These are phyloP conservation scores for Paradoxurus hermaphroditus DNA, from an alignment of 2,113 vertebrate species.

Conservation along the genomic window DNA sequence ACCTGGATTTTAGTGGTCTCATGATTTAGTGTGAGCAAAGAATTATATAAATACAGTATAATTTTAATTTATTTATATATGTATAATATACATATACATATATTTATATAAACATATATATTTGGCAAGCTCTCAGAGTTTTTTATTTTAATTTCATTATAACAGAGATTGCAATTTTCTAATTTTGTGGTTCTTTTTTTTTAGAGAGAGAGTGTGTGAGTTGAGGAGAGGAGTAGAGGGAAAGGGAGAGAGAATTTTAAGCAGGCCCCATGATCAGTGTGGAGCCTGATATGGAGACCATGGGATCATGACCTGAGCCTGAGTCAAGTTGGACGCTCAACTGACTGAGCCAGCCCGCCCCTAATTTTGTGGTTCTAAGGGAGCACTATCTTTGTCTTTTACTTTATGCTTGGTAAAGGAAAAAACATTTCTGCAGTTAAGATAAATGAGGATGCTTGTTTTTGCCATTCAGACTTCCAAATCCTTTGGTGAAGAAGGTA, in stretches of 20 bases:
- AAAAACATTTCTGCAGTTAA: constrained; percentile 38
- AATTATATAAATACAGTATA: background rate
- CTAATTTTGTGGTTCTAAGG: background rate
- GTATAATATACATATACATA: background rate
- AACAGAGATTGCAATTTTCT: background rate
- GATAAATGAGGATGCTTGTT: constrained; percentile 17
- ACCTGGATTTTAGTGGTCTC: background rate
- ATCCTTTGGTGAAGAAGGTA: background rate
- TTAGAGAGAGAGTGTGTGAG: too few relatives aligned
- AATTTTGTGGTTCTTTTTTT: background rate
- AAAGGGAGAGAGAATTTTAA: too few relatives aligned
- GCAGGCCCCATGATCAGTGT: too few relatives aligned
- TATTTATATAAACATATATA: background rate
- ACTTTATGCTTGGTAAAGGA: background rate
- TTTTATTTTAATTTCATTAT: background rate
- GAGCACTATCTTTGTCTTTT: background rate
- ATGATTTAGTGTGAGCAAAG: background rate
- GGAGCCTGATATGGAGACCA: too few relatives aligned
- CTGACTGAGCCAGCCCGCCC: too few relatives aligned
- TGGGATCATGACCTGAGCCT: too few relatives aligned
- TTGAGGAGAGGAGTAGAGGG: too few relatives aligned
- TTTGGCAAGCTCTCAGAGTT: background rate
- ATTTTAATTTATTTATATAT: background rate
- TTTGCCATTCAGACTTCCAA: constrained; percentile 10
- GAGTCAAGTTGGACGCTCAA: too few relatives aligned